Evolutionary conservation across 1,140 invertebrate genomes (phyloP).

Genomic region (Sarcophaga bullata): DNA sequence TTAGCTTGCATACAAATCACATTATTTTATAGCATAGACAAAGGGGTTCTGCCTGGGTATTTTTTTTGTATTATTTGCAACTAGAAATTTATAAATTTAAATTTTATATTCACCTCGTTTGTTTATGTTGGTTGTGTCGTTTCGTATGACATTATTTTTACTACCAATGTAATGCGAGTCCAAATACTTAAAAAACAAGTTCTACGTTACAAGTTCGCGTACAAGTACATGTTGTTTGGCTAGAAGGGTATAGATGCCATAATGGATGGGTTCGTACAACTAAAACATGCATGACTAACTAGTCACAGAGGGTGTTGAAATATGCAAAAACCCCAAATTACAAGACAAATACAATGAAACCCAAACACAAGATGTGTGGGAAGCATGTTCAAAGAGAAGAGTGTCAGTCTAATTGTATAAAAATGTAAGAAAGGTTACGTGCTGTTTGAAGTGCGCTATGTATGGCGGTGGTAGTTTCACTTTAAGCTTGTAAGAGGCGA

Average conservation of each 20-base stretch:
- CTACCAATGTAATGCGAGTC: background rate
- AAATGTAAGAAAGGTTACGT: too few species aligned
- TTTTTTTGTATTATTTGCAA: too few species aligned
- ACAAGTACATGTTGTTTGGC: background rate
- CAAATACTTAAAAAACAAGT: slow-evolving; percentile 15
- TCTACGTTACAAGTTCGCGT: background rate
- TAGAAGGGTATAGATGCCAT: background rate
- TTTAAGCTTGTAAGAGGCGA: too few species aligned
- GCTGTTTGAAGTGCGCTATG: background rate
- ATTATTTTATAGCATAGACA: background rate
- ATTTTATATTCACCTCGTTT: background rate
- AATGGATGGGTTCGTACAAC: background rate
- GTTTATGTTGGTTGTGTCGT: slow-evolving; percentile 1
- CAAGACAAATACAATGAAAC: background rate
- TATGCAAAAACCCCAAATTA: slow-evolving; percentile 13
- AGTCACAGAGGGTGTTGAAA: slow-evolving; percentile 29
- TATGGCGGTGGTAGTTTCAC: background rate
- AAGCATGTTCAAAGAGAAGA: background rate
- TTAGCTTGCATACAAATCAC: background rate
- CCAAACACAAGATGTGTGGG: too few species aligned
- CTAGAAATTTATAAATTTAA: background rate
- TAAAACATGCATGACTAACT: slow-evolving; percentile 30
- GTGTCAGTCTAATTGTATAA: background rate
- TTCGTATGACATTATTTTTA: slow-evolving; percentile 5
- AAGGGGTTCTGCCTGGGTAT: background rate